Base-by-base conservation (phyloP, 1,140 invertebrate genomes). In the Pseudachorutes palmiensis region DNA sequence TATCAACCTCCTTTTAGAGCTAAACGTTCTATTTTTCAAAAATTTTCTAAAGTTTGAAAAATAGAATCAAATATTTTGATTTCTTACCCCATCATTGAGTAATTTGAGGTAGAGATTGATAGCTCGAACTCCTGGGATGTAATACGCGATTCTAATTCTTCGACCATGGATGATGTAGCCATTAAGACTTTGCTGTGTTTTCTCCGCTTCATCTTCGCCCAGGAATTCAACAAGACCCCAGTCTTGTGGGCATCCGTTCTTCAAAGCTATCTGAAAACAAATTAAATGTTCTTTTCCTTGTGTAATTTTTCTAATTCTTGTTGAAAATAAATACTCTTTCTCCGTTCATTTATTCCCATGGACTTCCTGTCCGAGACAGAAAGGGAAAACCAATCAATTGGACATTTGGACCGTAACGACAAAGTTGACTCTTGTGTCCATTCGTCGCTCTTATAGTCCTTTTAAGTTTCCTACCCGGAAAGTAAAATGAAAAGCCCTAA, bases 171-270 rank as follows among this genome's bases (percentile, higher is more conserved):
- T 74, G 29, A 75, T 67, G 62, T 76, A 75, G 28, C 78, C 77
- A 61, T 82, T 77, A 14, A 83, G 70, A 28, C 74, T 68, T 24
- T 75, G 68, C 71, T 80, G 80, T 1, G 82, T 81, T 55, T 73
- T 75, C 72, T 84, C 82, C 2, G 83, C 82, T 65, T 83, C 82
- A 41, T 81, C 79, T 31, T 77, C 73, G 28, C 76, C 76, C 16
- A 76, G 77, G 66, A 81, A 85, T 72, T 84, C 83, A 1, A 85
- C 80, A 19, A 84, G 78, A 60, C 82, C 83, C 82, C 81, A 84
- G 59, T 83, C 82, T 62, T 83, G 78, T 2, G 82, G 80, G 61
- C 80, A 79, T 5, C 81, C 81, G 67, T 83, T 82, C 67, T 80
- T 80, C 72, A 82, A 76, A n/a, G 82, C 82, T 74, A 85, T 83